A percentile compares a stretch with the other conserved stretches of the same genome.
These are phyloP conservation scores for Manis crassicaudata DNA, from an alignment of 2,797 vertebrate genomes.

Conservation along the genomic window DNA sequence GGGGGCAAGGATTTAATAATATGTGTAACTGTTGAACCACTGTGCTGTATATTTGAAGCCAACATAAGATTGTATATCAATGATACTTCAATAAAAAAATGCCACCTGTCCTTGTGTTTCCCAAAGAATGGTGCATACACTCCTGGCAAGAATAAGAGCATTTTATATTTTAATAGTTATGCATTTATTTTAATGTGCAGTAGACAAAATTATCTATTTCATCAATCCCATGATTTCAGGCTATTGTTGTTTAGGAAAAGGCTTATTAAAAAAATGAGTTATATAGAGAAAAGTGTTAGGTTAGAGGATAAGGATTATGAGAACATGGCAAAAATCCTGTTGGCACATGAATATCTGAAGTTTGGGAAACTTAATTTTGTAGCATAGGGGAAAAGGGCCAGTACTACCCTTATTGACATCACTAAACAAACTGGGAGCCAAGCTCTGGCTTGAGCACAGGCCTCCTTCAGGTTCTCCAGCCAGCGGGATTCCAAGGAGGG, in stretches of 20 bases:
- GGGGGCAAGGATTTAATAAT: too few relatives aligned
- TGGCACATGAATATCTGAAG: neutral
- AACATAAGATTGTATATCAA: too few relatives aligned
- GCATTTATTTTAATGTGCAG: neutral
- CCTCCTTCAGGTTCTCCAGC: neutral
- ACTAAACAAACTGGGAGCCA: neutral
- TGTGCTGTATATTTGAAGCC: too few relatives aligned
- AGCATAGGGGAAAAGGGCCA: neutral
- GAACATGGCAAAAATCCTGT: neutral
- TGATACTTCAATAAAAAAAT: neutral
- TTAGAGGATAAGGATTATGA: neutral
- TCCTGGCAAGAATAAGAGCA: neutral
- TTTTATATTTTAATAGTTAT: neutral
- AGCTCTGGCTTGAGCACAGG: neutral
- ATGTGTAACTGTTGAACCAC: too few relatives aligned
- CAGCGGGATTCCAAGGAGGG: neutral
- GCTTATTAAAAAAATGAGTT: neutral
- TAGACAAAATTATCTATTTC: neutral
- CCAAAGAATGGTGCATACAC: neutral
- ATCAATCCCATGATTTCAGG: neutral
- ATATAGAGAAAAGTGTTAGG: neutral
- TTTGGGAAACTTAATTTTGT: conserved; percentile 35
- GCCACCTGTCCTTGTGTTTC: neutral
- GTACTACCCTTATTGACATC: neutral
- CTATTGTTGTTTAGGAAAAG: neutral